A percentile compares a stretch with the other conserved stretches of the same genome.
These are phyloP conservation scores for Apus apus DNA, from an alignment of 2,113 vertebrate genomes.

Conservation along the genomic window DNA sequence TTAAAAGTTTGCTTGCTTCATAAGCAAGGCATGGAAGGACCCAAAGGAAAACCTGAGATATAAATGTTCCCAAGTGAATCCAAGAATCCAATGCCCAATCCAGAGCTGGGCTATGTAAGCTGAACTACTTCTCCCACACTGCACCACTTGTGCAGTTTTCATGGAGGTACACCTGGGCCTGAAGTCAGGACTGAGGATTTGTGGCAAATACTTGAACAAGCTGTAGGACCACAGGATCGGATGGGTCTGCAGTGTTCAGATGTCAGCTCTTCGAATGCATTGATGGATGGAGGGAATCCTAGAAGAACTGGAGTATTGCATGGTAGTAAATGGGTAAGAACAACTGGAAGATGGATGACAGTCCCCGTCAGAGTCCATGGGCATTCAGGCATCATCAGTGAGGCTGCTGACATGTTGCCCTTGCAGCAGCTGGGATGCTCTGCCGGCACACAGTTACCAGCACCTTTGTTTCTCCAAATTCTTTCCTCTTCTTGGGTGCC, in stretches of 20 bases:
- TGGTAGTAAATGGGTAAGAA: not conserved
- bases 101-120: not conserved
- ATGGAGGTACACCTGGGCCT: not conserved
- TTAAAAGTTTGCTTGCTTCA: not conserved
- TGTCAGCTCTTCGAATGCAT: not conserved
- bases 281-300: not conserved
- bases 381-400: not conserved
- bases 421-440: not conserved
- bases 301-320: not conserved
- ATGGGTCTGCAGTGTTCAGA: not conserved
- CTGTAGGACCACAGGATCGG: rapidly evolving
- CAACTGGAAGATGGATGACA: not conserved
- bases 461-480: not conserved
- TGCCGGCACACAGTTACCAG: rapidly evolving
- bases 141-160: rapidly evolving
- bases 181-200: not conserved
- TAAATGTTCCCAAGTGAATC: rapidly evolving
- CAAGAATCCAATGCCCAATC: not conserved
- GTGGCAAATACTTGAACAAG: not conserved
- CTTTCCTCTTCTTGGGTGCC: not conserved
- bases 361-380: not conserved
- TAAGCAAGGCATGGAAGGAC: not conserved
- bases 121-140: not conserved
- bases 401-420: not conserved
- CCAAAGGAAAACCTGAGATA: not conserved